phyloP scores from a whole-genome alignment of 2,797 vertebrate species.

The Yasuhikotakia modesta region DNA sequence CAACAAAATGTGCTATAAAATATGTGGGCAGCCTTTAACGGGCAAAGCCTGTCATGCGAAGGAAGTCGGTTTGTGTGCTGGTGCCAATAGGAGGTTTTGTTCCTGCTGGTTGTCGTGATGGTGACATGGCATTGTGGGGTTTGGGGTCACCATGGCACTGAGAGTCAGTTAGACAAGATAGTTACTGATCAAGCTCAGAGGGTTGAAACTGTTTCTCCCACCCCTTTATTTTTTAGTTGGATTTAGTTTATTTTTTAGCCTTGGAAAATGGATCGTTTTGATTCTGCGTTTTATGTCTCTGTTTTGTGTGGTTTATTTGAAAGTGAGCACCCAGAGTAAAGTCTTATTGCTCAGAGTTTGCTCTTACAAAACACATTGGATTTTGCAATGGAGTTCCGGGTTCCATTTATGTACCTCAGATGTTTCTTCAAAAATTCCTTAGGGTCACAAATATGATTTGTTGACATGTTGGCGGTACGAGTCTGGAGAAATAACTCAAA shows the following conservation, averaged over 20 bases:
- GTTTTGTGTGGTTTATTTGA: background rate
- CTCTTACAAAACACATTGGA: background rate
- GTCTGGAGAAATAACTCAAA: too few relatives aligned
- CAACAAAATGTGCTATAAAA: conserved; percentile 21
- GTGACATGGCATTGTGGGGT: conserved; percentile 40
- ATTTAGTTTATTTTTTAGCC: too few relatives aligned
- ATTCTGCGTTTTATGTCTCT: background rate
- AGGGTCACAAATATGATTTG: background rate
- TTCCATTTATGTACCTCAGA: background rate
- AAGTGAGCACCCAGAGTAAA: background rate
- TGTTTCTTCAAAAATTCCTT: background rate
- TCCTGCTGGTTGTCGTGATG: conserved; percentile 24
- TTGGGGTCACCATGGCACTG: conserved; percentile 37
- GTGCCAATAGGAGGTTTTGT: conserved; percentile 38
- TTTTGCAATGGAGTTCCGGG: background rate
- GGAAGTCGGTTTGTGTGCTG: conserved; percentile 1
- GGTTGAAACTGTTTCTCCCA: conserved; percentile 31
- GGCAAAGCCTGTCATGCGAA: conserved; percentile 9
- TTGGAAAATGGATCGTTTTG: conserved; percentile 17
- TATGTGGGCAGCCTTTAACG: conserved; percentile 26
- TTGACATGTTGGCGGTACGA: background rate
- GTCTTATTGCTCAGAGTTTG: background rate
- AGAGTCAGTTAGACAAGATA: conserved; percentile 47
- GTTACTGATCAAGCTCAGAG: conserved; percentile 46
- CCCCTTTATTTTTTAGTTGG: conserved; percentile 10